Evolutionary conservation across 2,888 invertebrate species (phyloP), one percentile per base, ranked within the genome.

Genomic region (Tachina lurida): DNA sequence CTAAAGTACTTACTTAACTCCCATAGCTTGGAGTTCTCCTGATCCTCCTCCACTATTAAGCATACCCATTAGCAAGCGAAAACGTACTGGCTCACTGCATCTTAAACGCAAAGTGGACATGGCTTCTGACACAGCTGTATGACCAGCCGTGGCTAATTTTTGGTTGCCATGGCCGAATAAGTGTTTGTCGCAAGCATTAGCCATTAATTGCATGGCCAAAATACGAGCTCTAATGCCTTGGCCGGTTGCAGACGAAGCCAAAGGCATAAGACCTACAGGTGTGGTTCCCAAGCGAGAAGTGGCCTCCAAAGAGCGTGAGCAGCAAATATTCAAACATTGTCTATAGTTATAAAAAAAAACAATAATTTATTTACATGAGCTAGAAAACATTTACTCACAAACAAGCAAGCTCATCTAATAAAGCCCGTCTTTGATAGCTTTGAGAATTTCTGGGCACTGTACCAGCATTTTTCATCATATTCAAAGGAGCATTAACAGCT

Each of bases 11-110:
- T 87, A 93, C 89, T 94, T 95, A 87, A 98, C 94, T 0, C 97
- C 97, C 5, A 96, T 96, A 4, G 96, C 95, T 88, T 97, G 95
- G 7, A 97, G 93, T 87, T 96, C 96, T 0, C 95, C 95, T 0
- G 95, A 94, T 0, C 95, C 95, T 17, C 96, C 96, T 0, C 95
- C 94, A 78, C 97, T 97, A 89, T 96, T 96, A 82, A 98, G 94
- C 95, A 98, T 97, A 2, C 98, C 98, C 10, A 97, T 96, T 0
- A 98, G 94, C 91, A 98, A 96, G 84, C 98, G 95, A 93, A 98
- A 98, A 90, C 98, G 95, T 9, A 98, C 98, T 0, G 98, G 98
- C 91, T 98, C 98, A 5, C 97, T 98, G 91, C 97, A 97, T 83
- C 97, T 95, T 9, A 98, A 94, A 52, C 98, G 94, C 74, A 98